Base-by-base conservation (phyloP, 30 jellyfish, hydroid and myxozoan species). In the Hydractinia symbiolongicarpus region DNA sequence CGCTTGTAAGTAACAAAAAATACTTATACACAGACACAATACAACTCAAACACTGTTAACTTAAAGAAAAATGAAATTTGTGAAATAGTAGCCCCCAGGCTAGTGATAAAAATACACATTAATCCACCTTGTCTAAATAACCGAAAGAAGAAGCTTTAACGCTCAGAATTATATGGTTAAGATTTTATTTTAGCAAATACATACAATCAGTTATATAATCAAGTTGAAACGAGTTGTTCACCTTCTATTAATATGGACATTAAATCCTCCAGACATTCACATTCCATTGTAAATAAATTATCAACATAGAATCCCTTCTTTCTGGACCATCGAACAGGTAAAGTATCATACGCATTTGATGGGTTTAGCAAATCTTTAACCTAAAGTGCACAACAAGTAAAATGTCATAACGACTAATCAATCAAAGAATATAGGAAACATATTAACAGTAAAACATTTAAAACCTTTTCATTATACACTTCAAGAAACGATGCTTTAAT, bases 381-480 rank as follows among this genome's bases (percentile, higher is more conserved):
- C 99, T 87, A 51, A 10, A 21, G n/a, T 60, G 44, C 15, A n/a
- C 19, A 64, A 30, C 44, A 30, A 30, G 44, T 30, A 30, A 30
- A 30, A 30, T 30, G 44, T 2, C 44, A 30, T 30, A 0, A 30
- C 49, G 49, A 15, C n/a, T 68, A 20, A 68, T 14, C 78, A 14
- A 68, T 13, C 21, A 20, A 21, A 68, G 50, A 14, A 15, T 14
- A 11, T 14, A 50, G 21, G 16, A 64, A 11, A 61, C 61, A 9
- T n/a, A 21, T 64, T 67, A 53, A 10, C 30, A 4, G 71, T 44
- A 44, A 54, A 64, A 79, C 55, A 52, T 51, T 15, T 15, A 79
- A 19, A 68, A 91, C 98, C 95, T 92, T 92, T 92, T 92, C 98
- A 64, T 92, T 92, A 82, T 92, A 92, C 40, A 92, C 96, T 87